phyloP scores from a whole-genome alignment of 2,888 invertebrate genomes.

The Synanthedon formicaeformis region DNA sequence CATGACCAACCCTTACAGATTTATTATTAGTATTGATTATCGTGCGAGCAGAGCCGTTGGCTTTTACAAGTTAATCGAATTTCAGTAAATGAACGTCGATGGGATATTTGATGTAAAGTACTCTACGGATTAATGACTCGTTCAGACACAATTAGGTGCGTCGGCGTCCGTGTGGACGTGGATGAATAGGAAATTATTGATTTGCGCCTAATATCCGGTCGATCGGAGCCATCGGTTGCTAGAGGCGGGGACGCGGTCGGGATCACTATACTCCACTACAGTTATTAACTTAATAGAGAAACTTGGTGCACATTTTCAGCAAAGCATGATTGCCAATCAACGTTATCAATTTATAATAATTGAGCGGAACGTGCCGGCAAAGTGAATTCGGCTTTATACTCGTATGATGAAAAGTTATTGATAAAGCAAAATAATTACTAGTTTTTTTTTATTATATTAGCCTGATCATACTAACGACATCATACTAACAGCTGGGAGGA shows the following conservation, averaged over 20 bases:
- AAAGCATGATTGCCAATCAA: not conserved
- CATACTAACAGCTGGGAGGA: no score
- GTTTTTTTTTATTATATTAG: no score
- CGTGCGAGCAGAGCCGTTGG: no score
- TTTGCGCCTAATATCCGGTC: conserved; percentile 61
- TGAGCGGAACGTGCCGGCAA: not conserved
- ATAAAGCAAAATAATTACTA: no score
- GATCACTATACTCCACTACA: not conserved
- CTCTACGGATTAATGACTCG: not conserved
- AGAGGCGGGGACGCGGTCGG: conserved; percentile 36
- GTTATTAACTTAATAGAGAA: not conserved
- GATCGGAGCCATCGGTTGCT: conserved; percentile 26
- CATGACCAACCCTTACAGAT: no score
- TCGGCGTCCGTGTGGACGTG: conserved; percentile 17
- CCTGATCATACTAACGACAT: no score
- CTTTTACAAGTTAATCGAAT: no score
- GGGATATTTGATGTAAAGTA: no score
- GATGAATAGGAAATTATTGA: conserved; percentile 59
- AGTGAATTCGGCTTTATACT: no score
- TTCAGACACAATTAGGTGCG: conserved; percentile 35
- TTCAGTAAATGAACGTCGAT: no score
- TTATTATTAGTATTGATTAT: no score
- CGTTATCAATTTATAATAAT: not conserved
- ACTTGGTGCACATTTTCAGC: not conserved
- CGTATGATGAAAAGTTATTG: no score